Percentiles rank a stretch among this genome's conserved stretches.
These are phyloP conservation scores for Huso huso DNA, from an alignment of 2,797 vertebrate species.

Conservation along the genomic window DNA sequence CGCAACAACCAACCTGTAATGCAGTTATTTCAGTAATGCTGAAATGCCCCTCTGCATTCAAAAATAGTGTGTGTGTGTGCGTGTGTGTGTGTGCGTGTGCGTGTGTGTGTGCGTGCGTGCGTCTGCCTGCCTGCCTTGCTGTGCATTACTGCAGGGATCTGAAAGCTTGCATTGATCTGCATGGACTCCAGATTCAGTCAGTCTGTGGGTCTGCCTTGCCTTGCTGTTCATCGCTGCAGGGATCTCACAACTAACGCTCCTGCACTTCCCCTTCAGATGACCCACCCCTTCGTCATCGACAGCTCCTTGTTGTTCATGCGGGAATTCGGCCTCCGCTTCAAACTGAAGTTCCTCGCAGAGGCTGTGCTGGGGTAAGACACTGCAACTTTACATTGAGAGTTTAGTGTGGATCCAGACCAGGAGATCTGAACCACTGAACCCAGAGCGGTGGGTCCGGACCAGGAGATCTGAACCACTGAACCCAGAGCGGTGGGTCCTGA, in stretches of 20 bases:
- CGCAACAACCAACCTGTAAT: too few species aligned
- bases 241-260: not conserved
- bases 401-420: not conserved
- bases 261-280: conserved; percentile 54
- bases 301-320: conserved; percentile 75
- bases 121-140: too few species aligned
- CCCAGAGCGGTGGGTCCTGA: not conserved
- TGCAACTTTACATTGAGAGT: not conserved
- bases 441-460: not conserved
- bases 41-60: too few species aligned
- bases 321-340: conserved; percentile 66
- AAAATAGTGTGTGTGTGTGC: too few species aligned
- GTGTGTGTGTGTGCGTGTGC: too few species aligned
- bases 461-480: not conserved
- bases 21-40: too few species aligned
- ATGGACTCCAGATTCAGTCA: not conserved
- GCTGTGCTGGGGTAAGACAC: conserved; percentile 69
- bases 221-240: too few species aligned
- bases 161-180: too few species aligned
- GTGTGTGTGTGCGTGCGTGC: too few species aligned
- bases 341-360: conserved; percentile 75
- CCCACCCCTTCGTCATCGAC: conserved; percentile 79
- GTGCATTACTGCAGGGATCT: too few species aligned
- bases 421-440: not conserved
- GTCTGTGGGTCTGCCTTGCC: not conserved